Percentiles rank a stretch among this genome's conserved stretches.
phyloP scores from a whole-genome alignment of 2,113 vertebrate genomes.

The Rhea pennata region DNA sequence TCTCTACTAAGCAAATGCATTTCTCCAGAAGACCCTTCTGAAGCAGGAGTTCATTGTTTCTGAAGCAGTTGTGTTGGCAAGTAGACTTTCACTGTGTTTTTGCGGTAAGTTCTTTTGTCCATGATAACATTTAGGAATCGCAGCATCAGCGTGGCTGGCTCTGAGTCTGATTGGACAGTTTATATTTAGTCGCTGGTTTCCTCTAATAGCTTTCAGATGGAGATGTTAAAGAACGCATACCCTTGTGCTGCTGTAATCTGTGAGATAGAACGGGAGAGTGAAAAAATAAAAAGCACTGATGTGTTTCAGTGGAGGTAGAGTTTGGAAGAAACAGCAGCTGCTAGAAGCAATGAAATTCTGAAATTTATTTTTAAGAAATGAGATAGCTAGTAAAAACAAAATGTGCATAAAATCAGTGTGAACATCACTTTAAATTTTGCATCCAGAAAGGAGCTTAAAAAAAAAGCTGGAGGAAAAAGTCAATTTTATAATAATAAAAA shows the following conservation, averaged over 20 bases:
- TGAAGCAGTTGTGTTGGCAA: slow-evolving; percentile 10
- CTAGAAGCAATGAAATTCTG: not conserved
- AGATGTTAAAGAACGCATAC: slow-evolving; percentile 52
- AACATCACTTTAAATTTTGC: not conserved
- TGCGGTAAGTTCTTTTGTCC: slow-evolving; percentile 49
- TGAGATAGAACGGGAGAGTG: not conserved
- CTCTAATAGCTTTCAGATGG: slow-evolving; percentile 67
- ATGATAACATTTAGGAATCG: slow-evolving; percentile 31
- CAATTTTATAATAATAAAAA: not conserved
- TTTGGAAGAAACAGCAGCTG: not conserved
- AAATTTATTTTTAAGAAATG: not conserved
- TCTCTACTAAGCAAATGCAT: not conserved
- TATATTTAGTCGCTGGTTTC: slow-evolving; percentile 63
- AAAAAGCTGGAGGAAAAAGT: not conserved
- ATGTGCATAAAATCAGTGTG: not conserved
- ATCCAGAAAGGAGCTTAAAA: not conserved
- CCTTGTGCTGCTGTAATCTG: slow-evolving; percentile 50
- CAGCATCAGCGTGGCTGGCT: slow-evolving; percentile 17
- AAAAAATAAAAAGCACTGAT: not conserved
- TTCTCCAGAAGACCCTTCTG: slow-evolving; percentile 2
- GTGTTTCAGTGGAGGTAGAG: not conserved
- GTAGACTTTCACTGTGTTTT: not conserved
- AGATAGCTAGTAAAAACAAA: not conserved
- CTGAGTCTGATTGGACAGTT: slow-evolving; percentile 1
- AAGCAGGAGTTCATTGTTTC: slow-evolving; percentile 3